Evolutionary conservation across 2,113 vertebrate species (phyloP).

Genomic region (Mobula hypostoma): DNA sequence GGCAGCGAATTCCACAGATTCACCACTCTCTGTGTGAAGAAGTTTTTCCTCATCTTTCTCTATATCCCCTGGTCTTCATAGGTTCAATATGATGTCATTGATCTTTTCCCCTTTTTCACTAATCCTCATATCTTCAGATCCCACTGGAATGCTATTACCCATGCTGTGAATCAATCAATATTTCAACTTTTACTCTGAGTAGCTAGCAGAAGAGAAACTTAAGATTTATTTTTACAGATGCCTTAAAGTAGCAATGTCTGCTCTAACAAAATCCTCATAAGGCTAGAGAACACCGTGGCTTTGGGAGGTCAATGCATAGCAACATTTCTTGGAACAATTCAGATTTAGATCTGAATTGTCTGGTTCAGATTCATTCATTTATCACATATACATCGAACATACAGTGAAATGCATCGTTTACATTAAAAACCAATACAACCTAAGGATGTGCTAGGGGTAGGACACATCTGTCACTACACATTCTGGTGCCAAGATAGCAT

Average conservation of each 20-base stretch:
- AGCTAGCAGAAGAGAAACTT: background rate
- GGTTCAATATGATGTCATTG: background rate
- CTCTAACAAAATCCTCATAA: background rate
- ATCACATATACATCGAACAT: too few relatives aligned
- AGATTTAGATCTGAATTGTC: background rate
- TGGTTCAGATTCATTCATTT: too few relatives aligned
- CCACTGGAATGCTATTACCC: background rate
- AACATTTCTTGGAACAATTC: background rate
- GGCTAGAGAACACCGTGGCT: background rate
- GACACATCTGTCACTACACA: too few relatives aligned
- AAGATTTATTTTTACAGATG: background rate
- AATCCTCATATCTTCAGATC: background rate
- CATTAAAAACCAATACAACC: too few relatives aligned
- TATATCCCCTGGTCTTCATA: background rate
- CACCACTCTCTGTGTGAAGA: too few relatives aligned
- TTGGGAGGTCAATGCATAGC: background rate
- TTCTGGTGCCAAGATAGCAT: too few relatives aligned
- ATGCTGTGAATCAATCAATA: background rate
- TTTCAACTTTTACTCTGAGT: background rate
- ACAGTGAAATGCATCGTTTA: too few relatives aligned
- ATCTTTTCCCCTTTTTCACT: conserved; percentile 26
- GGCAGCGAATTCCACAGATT: too few relatives aligned
- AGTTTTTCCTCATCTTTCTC: too few relatives aligned
- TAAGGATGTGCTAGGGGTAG: too few relatives aligned
- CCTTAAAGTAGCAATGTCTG: background rate